Base-by-base conservation (phyloP, 2,797 vertebrate species). In the Paratrypauchen microcephalus region DNA sequence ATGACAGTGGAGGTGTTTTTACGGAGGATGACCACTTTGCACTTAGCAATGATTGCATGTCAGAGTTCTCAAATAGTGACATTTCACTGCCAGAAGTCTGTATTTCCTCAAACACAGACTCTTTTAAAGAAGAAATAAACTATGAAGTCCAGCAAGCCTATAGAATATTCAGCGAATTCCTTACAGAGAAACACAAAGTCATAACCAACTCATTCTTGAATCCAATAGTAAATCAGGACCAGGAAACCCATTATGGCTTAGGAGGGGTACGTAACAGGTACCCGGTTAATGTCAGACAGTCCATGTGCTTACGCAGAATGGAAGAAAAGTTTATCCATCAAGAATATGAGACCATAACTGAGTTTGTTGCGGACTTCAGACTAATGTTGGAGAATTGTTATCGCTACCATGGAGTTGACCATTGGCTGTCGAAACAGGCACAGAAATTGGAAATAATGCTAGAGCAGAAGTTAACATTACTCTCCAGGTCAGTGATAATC, bases 361-460 rank as follows among this genome's bases (percentile, higher is more conserved):
- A 96, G 75, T 98, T 99, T 78, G 97, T 98, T 72, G 92, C 94
- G 3, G 97, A 99, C 87, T 98, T 99, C 90, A 94, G 97, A 79
- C 82, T 93, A 13, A 96, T 99, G 96, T 83, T 99, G 83, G 97
- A 97, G 88, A 95, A 94, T 21, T 98, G 96, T 81, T 99, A 99
- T 76, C 94, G 95, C 65, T 90, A 93, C 76, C 95, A 96, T 3
- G 97, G 97, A 4, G 95, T 98, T 28, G 97, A 98, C 87, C 97
- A 99, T 83, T 99, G 97, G 96, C 91, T 97, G 36, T 98, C 97
- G 81, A 97, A 93, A 79, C 97, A 98, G 86, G 97, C 96, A 57
- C 97, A 99, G 83, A 98, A 98, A 78, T 85, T 99, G 90, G 97
- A 99, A 93, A 92, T 96, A 72, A 94, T 99, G 92, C 90, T 99